Conservation (phyloP, 1,140 invertebrate genomes). For the Andrena cerasifolii region DNA sequence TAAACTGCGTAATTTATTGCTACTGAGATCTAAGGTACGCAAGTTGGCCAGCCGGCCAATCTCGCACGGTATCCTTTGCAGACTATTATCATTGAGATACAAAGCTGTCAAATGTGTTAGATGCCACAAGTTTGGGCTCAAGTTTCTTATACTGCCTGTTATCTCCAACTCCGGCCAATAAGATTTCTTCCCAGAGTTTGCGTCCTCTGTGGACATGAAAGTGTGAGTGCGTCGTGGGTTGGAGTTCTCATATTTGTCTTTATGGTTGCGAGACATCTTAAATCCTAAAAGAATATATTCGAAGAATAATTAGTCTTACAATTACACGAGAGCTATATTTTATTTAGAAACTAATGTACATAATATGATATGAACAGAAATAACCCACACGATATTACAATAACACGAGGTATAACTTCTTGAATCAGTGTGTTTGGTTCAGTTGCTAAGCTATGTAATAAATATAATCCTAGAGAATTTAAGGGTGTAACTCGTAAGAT, state of each 20-base stretch:
- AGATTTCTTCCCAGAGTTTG: constrained; percentile 94
- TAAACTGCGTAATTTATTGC: constrained; percentile 95
- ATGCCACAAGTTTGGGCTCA: constrained; percentile 95
- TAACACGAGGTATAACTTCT: neutral
- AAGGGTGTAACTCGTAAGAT: too few species aligned
- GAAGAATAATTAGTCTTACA: constrained; percentile 11
- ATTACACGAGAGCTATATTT: neutral
- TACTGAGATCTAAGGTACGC: constrained; percentile 94
- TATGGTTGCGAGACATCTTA: constrained; percentile 86
- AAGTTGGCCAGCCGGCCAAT: constrained; percentile 93
- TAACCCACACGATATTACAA: neutral
- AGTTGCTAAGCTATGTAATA: too few species aligned
- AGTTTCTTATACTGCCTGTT: constrained; percentile 95
- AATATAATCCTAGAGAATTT: too few species aligned
- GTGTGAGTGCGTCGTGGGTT: constrained; percentile 91
- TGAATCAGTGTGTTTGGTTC: too few species aligned
- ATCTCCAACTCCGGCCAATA: constrained; percentile 88
- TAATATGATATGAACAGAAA: neutral
- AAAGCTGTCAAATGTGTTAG: constrained; percentile 95
- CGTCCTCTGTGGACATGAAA: constrained; percentile 96
- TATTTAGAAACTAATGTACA: neutral
- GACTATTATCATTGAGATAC: constrained; percentile 97
- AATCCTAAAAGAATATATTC: constrained; percentile 80
- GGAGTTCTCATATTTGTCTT: constrained; percentile 88
- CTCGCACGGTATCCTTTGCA: constrained; percentile 93